Conservation (phyloP, 2,113 vertebrate species). For the Cavia porcellus region DNA sequence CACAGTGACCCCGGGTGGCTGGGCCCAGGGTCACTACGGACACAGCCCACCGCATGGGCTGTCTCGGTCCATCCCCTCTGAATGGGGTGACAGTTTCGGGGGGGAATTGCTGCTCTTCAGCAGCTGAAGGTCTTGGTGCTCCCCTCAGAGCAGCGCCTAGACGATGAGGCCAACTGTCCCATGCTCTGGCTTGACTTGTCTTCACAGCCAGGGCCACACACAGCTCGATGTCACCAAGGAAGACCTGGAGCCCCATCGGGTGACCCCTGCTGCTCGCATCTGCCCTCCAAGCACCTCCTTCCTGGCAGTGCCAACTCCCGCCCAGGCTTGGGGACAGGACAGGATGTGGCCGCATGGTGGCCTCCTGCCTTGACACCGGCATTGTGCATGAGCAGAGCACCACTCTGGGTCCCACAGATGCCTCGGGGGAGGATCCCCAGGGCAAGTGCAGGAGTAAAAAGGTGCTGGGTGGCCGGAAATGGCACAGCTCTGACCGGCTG, state of each 20-base stretch:
- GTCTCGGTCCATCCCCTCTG: not conserved
- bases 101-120: not conserved
- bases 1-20: not conserved
- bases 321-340: constrained; percentile 72
- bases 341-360: not conserved
- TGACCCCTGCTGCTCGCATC: fast-evolving
- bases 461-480: fast-evolving
- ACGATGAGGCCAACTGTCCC: not conserved
- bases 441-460: not conserved
- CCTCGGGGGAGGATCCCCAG: fast-evolving
- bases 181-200: not conserved
- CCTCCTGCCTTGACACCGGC: fast-evolving
- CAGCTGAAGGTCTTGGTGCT: not conserved
- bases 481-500: not conserved
- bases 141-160: not conserved
- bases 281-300: not conserved
- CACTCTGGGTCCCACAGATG: not conserved
- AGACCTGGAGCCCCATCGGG: not conserved
- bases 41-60: not conserved
- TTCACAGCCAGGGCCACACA: not conserved
- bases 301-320: fast-evolving
- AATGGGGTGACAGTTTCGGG: not conserved
- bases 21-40: not conserved
- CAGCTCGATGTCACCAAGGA: not conserved
- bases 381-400: fast-evolving